Evolutionary conservation across 2,797 vertebrate species (phyloP).

Genomic region (Synaphobranchus kaupii): DNA sequence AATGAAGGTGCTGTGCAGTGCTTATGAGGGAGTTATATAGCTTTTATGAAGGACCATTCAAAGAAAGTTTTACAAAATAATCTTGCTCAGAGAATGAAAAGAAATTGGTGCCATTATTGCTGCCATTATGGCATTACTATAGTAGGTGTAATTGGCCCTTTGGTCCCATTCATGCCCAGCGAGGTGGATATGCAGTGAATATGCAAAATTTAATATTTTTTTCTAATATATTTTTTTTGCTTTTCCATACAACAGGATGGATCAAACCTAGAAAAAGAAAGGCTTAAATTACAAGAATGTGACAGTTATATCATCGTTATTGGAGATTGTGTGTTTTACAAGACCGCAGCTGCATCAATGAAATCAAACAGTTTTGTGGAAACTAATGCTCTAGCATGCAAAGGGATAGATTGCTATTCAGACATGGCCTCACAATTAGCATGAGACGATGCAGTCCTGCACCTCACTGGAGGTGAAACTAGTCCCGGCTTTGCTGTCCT

Average conservation of each 20-base stretch:
- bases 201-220: neutral
- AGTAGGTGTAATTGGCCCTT: neutral
- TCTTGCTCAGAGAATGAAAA: no score
- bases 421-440: neutral
- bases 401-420: neutral
- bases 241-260: neutral
- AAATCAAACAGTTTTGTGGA: neutral
- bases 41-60: no score
- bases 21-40: no score
- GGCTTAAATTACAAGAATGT: neutral
- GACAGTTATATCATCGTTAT: neutral
- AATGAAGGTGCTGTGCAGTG: no score
- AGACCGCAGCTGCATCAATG: neutral
- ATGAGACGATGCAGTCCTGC: neutral
- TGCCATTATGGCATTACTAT: no score
- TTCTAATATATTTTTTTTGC: neutral
- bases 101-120: no score
- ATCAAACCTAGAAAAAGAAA: neutral
- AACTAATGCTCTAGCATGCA: neutral
- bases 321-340: neutral
- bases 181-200: neutral
- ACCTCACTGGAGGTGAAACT: neutral
- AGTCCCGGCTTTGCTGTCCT: neutral
- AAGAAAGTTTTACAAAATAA: no score
- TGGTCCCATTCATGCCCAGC: neutral